These are phyloP conservation scores for Corythucha ciliata DNA, from an alignment of 2,888 invertebrate species.

Conservation along the genomic window DNA sequence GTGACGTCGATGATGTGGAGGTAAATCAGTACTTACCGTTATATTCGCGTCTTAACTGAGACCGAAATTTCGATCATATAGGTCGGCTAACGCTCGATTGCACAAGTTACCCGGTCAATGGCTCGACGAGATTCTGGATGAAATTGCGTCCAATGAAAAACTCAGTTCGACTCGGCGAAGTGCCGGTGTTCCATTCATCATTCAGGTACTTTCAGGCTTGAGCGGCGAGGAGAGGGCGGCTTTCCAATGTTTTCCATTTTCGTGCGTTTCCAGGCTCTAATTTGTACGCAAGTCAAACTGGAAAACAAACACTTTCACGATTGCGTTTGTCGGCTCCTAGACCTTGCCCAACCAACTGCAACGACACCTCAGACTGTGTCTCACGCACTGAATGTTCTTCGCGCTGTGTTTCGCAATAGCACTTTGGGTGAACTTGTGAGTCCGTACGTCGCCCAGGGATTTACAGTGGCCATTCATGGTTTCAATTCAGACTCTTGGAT, in stretches of 20 bases:
- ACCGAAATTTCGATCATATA: no score
- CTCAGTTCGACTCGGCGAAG: slow-evolving; percentile 78
- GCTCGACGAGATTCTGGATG: slow-evolving; percentile 51
- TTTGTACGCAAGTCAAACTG: slow-evolving; percentile 55
- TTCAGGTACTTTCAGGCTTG: slow-evolving; percentile 50
- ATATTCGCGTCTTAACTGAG: slow-evolving; percentile 13
- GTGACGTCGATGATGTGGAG: slow-evolving; percentile 62
- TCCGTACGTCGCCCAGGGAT: slow-evolving; percentile 51
- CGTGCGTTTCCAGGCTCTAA: slow-evolving; percentile 53
- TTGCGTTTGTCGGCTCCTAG: no score
- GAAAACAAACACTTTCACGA: no score
- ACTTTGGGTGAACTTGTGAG: slow-evolving; percentile 62
- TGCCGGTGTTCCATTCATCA: slow-evolving; percentile 88
- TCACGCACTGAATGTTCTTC: slow-evolving; percentile 78
- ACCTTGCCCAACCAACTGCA: slow-evolving; percentile 25
- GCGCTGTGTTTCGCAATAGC: slow-evolving; percentile 68
- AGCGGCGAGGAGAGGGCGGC: neutral
- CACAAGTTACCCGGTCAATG: slow-evolving; percentile 55
- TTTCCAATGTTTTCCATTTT: neutral
- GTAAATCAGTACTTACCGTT: slow-evolving; percentile 37
- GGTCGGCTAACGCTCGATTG: slow-evolving; percentile 41
- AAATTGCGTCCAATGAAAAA: slow-evolving; percentile 48
- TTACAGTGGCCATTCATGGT: slow-evolving; percentile 62
- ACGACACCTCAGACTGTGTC: no score
- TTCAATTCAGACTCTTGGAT: slow-evolving; percentile 69